Evolutionary conservation across 2,888 invertebrate genomes (phyloP).

Genomic region (Rotaria macrura): DNA sequence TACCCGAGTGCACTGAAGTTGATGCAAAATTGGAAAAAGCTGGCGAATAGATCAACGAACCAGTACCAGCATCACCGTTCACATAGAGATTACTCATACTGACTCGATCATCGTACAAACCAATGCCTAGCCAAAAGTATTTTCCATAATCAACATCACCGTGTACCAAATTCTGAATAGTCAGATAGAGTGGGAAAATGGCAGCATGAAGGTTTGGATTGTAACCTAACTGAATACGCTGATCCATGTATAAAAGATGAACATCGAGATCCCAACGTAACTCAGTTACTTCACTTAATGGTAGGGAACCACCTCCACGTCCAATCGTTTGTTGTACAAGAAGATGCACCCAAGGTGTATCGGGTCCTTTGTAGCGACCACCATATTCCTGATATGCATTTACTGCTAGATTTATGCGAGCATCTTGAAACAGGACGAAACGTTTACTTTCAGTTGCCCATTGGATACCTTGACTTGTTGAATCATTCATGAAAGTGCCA

Average conservation of each 20-base stretch:
- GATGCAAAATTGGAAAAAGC: neutral
- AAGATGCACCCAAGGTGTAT: constrained; percentile 35
- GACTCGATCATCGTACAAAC: neutral
- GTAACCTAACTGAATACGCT: neutral
- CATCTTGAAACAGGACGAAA: too few species aligned
- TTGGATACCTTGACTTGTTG: too few species aligned
- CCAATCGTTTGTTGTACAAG: too few species aligned
- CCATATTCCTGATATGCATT: too few species aligned
- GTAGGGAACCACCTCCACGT: too few species aligned
- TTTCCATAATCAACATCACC: neutral
- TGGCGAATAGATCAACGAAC: neutral
- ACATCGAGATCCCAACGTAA: neutral
- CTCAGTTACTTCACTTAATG: neutral
- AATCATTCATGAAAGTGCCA: too few species aligned
- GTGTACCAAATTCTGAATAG: neutral
- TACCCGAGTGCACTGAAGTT: neutral
- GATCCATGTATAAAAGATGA: neutral
- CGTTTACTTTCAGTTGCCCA: too few species aligned
- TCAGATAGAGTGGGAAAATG: neutral
- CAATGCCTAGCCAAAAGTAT: neutral
- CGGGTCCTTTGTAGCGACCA: constrained; percentile 23
- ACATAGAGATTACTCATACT: neutral
- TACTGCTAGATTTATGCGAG: too few species aligned
- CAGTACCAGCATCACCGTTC: neutral
- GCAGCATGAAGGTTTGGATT: neutral